Percentiles rank a stretch among this genome's conserved stretches.
These are phyloP conservation scores for Calypte anna DNA, from an alignment of 2,113 vertebrate genomes.

Conservation along the genomic window DNA sequence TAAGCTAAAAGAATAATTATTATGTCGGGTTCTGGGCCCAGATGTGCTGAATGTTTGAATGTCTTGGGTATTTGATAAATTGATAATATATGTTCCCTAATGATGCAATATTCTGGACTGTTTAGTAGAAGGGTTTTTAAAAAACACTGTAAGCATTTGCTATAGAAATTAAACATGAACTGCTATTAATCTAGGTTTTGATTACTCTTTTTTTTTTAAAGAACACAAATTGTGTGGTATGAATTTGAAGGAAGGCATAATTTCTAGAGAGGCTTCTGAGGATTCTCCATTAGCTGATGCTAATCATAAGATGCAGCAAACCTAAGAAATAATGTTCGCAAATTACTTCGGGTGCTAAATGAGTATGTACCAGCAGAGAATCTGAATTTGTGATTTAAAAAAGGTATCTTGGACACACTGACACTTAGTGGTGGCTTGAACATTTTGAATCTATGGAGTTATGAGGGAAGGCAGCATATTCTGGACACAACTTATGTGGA, in stretches of 20 bases:
- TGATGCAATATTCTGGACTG: background rate
- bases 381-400: background rate
- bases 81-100: background rate
- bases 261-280: background rate
- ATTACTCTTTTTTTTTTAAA: background rate
- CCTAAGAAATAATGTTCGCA: background rate
- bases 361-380: background rate
- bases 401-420: background rate
- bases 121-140: background rate
- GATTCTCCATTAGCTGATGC: background rate
- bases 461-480: background rate
- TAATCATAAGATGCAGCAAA: background rate
- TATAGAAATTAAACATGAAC: background rate
- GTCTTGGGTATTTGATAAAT: background rate
- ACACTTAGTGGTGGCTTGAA: background rate
- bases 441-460: background rate
- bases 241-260: background rate
- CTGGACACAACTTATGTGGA: background rate
- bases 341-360: background rate
- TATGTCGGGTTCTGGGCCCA: background rate
- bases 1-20: background rate
- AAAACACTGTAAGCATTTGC: background rate
- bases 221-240: background rate
- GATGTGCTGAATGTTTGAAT: background rate
- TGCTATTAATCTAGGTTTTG: background rate